Evolutionary conservation across 2,888 invertebrate species (phyloP).

Genomic region (Gastracanthus pulcherrimus): DNA sequence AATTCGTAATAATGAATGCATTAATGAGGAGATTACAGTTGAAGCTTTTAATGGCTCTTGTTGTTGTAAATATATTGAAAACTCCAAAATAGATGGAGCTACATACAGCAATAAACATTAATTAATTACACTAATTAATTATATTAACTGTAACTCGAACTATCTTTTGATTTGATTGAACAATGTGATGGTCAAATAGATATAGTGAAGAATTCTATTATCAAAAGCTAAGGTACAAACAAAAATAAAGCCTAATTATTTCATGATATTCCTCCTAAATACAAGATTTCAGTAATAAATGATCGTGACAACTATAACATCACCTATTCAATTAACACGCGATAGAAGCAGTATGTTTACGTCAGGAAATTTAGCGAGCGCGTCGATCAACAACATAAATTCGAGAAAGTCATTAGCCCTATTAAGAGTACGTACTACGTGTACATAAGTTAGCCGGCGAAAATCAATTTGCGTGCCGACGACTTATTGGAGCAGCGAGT

Average conservation of each 20-base stretch:
- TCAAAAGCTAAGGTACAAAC: no score
- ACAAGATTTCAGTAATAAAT: no score
- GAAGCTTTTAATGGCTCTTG: neutral
- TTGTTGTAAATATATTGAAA: neutral
- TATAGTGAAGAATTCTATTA: no score
- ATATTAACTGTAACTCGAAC: no score
- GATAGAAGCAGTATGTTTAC: neutral
- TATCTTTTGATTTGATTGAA: no score
- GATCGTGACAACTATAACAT: neutral
- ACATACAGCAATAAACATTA: neutral
- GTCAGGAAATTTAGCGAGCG: neutral
- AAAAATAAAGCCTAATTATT: no score
- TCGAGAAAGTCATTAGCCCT: neutral
- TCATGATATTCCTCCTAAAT: no score
- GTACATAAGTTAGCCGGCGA: neutral
- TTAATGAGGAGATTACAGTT: neutral
- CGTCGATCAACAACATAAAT: neutral
- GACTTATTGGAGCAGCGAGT: constrained; percentile 7
- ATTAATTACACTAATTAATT: no score
- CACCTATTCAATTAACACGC: neutral
- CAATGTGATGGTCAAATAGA: no score
- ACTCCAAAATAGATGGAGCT: neutral
- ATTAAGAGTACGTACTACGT: neutral
- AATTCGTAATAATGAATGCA: neutral
- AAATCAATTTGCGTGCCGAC: constrained; percentile 10